Conservation (phyloP, 1,140 invertebrate genomes). For the Zaprionus inermis region DNA sequence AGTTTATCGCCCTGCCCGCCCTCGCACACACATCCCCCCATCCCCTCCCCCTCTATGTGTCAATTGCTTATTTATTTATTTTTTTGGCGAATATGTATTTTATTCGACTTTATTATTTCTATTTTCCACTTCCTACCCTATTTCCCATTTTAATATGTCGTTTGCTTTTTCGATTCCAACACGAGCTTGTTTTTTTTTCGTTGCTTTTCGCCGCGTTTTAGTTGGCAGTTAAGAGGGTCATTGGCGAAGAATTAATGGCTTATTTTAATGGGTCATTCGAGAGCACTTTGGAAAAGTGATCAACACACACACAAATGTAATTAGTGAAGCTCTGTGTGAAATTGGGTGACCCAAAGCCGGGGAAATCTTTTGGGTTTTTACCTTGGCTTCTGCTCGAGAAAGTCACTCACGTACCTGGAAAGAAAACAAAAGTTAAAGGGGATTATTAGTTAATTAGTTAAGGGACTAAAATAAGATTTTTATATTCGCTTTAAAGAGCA, state of each 20-base stretch:
- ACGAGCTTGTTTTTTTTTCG: slow-evolving; percentile 16
- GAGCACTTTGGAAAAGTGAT: slow-evolving; percentile 67
- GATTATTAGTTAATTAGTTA: background rate
- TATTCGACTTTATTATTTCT: slow-evolving; percentile 45
- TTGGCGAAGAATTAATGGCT: slow-evolving; percentile 73
- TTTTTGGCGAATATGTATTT: slow-evolving; percentile 59
- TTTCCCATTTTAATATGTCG: slow-evolving; percentile 57
- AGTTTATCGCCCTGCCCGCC: slow-evolving; percentile 36
- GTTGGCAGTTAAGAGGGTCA: slow-evolving; percentile 56
- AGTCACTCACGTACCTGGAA: slow-evolving; percentile 51
- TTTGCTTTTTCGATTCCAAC: slow-evolving; percentile 32
- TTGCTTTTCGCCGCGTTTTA: slow-evolving; percentile 28
- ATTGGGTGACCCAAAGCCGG: slow-evolving; percentile 25
- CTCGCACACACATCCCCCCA: background rate
- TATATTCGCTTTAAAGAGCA: background rate
- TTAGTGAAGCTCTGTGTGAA: slow-evolving; percentile 52
- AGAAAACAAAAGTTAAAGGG: slow-evolving; percentile 9
- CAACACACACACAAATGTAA: slow-evolving; percentile 53
- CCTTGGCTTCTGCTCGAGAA: slow-evolving; percentile 28
- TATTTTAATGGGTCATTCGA: slow-evolving; percentile 77
- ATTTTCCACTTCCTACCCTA: background rate
- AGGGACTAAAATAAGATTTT: background rate
- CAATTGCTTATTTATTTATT: slow-evolving; percentile 79
- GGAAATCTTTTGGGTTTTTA: slow-evolving; percentile 46
- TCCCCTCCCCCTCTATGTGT: slow-evolving; percentile 6